These are phyloP conservation scores for Macrophya annulata DNA, from an alignment of 2,888 invertebrate species.

Conservation along the genomic window DNA sequence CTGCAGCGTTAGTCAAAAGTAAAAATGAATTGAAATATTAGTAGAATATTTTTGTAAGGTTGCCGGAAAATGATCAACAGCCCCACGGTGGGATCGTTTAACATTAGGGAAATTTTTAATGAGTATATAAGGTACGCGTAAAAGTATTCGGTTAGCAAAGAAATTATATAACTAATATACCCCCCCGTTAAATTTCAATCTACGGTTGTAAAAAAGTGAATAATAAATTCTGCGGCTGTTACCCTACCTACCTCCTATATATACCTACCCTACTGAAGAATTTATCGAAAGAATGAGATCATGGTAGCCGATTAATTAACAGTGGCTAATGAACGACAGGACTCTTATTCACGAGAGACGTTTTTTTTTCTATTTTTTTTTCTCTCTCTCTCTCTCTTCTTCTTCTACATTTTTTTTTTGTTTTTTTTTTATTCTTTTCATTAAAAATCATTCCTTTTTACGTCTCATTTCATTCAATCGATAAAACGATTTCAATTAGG, in stretches of 20 bases:
- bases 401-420: too few relatives aligned
- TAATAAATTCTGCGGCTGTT: slow-evolving; percentile 1
- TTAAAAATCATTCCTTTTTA: slow-evolving; percentile 34
- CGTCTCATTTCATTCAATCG: neutral
- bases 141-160: neutral
- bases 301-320: slow-evolving; percentile 14
- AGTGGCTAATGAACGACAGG: slow-evolving; percentile 10
- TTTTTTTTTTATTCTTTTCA: neutral
- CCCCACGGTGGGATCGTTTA: neutral
- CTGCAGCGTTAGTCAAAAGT: neutral
- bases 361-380: too few relatives aligned
- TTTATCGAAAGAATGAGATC: slow-evolving; percentile 9
- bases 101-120: neutral
- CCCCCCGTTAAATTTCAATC: neutral
- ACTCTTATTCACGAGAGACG: neutral
- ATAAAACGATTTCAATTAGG: slow-evolving; percentile 50
- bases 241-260: neutral
- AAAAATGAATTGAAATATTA: slow-evolving; percentile 9
- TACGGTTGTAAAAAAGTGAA: slow-evolving; percentile 12
- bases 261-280: neutral
- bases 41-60: neutral
- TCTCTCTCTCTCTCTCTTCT: too few relatives aligned
- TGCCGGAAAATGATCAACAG: neutral
- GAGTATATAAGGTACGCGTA: too few relatives aligned
- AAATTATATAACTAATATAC: neutral